Conservation (phyloP, 1,140 invertebrate species). For the Chironomus striatipennis region DNA sequence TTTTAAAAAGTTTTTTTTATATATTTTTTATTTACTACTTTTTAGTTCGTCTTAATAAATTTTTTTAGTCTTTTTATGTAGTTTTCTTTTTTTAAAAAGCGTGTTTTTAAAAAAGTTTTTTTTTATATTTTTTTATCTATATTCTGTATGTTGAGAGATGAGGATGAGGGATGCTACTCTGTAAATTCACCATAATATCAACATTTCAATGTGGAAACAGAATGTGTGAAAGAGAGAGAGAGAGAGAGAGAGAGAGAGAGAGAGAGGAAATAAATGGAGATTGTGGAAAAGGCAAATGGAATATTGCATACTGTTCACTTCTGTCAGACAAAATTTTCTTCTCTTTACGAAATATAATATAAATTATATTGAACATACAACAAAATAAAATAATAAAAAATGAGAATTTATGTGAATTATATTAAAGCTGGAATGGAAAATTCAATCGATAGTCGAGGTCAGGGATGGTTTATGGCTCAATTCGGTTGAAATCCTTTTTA, state of each 20-base stretch:
- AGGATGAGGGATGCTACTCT: neutral
- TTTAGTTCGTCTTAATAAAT: no score
- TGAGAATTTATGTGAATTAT: neutral
- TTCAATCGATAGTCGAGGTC: neutral
- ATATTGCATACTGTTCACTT: neutral
- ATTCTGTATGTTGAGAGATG: neutral
- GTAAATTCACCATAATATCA: neutral
- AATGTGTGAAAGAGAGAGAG: no score
- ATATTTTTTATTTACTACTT: no score
- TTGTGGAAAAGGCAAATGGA: neutral
- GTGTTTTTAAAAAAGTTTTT: no score
- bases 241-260: no score
- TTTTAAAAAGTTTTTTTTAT: no score
- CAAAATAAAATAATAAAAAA: no score
- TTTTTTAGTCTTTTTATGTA: no score
- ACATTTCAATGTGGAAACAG: slow-evolving; percentile 3
- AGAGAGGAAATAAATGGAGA: neutral
- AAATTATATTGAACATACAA: no score
- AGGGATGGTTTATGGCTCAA: no score
- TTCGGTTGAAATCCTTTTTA: no score
- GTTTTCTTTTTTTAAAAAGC: no score
- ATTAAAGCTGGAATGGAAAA: neutral
- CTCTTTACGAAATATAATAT: neutral
- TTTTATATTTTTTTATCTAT: neutral
- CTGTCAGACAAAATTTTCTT: slow-evolving; percentile 8